phyloP scores from a whole-genome alignment of 35 echinoderm and acorn worm genomes.

The Apostichopus japonicus region DNA sequence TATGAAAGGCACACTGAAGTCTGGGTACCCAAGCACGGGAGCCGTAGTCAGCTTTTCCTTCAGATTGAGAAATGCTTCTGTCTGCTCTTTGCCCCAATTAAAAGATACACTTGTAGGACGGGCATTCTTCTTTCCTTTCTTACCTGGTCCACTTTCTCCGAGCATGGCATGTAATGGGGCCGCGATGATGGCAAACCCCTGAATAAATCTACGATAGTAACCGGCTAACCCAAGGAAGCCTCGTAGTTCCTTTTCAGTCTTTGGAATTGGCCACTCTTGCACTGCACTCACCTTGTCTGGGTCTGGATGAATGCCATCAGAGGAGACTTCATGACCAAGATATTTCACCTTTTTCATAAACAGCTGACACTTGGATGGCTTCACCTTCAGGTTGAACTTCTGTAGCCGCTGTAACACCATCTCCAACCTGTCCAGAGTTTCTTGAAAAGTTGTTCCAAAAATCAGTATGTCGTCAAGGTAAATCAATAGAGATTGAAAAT shows the following conservation, averaged over 20 bases:
- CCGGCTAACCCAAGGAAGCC: conserved; percentile 55
- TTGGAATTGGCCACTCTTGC: conserved; percentile 26
- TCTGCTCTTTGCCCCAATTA: background rate
- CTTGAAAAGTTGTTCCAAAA: no score
- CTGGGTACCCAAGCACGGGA: conserved; percentile 31
- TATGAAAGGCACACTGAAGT: background rate
- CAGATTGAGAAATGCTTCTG: background rate
- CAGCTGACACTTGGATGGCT: conserved; percentile 42
- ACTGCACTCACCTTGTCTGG: conserved; percentile 35
- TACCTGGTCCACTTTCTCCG: no score
- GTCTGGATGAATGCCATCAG: conserved; percentile 19
- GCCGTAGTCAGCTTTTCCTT: background rate
- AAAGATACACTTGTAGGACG: no score
- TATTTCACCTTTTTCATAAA: conserved; percentile 43
- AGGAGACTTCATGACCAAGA: conserved; percentile 6
- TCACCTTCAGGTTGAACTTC: conserved; percentile 17
- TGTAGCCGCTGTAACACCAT: no score
- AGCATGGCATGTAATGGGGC: background rate
- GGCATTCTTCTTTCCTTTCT: no score
- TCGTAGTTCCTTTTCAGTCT: conserved; percentile 25
- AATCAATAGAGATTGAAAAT: no score
- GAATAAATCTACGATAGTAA: conserved; percentile 58
- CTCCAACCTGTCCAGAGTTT: no score
- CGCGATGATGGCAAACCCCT: conserved; percentile 10
- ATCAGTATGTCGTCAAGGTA: no score